Evolutionary conservation across 1,140 invertebrate genomes (phyloP).

Genomic region (Dinoponera quadriceps): DNA sequence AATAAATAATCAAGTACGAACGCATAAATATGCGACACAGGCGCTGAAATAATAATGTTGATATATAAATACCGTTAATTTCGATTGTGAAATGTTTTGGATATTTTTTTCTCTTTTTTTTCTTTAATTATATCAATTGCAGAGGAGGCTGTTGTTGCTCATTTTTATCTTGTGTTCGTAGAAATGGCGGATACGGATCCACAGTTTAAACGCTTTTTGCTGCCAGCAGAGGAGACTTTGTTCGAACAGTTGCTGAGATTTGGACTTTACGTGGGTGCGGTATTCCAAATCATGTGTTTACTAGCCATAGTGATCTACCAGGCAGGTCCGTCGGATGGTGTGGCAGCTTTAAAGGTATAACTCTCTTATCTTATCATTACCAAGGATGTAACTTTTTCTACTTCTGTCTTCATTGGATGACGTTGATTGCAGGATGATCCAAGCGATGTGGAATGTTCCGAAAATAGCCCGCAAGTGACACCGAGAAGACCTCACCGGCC

Average conservation of each 20-base stretch:
- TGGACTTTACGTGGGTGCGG: constrained; percentile 83
- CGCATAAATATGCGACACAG: too few relatives aligned
- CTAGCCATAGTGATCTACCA: constrained; percentile 83
- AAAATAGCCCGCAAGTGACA: constrained; percentile 85
- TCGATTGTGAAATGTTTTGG: neutral
- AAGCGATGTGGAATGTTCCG: constrained; percentile 84
- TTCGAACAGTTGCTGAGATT: constrained; percentile 83
- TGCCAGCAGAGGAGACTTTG: constrained; percentile 83
- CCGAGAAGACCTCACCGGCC: constrained; percentile 83
- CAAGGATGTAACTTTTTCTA: neutral
- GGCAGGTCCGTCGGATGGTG: constrained; percentile 80
- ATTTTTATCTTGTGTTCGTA: constrained; percentile 37
- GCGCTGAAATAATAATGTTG: too few relatives aligned
- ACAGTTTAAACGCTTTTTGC: constrained; percentile 81
- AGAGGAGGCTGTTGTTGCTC: neutral
- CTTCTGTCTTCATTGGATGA: neutral
- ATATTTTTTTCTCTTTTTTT: too few relatives aligned
- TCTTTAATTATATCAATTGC: constrained; percentile 20
- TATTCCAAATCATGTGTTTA: constrained; percentile 84
- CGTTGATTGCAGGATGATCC: constrained; percentile 81
- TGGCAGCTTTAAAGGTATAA: constrained; percentile 82
- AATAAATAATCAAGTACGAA: too few relatives aligned
- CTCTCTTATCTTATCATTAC: constrained; percentile 19
- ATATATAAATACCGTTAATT: too few relatives aligned
- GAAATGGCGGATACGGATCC: constrained; percentile 81